Base-by-base conservation (phyloP, 2,888 invertebrate species). In the Caenorhabditis zanzibari region DNA sequence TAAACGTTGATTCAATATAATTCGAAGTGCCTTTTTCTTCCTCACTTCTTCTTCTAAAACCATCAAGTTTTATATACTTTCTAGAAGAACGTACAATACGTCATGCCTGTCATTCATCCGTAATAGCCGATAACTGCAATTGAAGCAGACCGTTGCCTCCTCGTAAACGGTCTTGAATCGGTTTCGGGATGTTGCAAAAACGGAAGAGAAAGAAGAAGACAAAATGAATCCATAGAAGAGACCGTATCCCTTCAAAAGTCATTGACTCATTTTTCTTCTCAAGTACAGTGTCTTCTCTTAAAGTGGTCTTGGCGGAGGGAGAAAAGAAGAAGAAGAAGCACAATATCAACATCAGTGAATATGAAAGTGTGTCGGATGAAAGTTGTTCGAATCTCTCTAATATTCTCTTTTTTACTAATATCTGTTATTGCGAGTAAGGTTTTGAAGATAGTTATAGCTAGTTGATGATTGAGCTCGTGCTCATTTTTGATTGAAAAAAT, bases 81-180 rank as follows among this genome's bases (percentile, higher is more conserved):
- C 47, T 35, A 7, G 35, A 32, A 63, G 47, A 54, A 35, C 54
- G 44, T 66, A 68, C 66, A 71, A 71, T 47, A 38, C 44, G 63
- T 54, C 32, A 52, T 19, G 28, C 35, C 75, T 75, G 75, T 68
- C 66, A 77, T 77, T 77, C 69, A 77, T 77, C 54, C 77, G 61
- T 77, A 77, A 77, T 77, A 77, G 77, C 54, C 71, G 71, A 22
- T 59, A 66, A 61, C 71, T 64, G 44, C 76, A 76, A 76, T 76
- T 76, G 76, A 76, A 76, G 68, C 68, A 61, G 56, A 58, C 52
- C 49, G 49, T 44, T 49, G 26, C 35, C 7, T 49, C 44, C 74
- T 66, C 69, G 63, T 71, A 77, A 77, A 77, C 77, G 77, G 77
- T 77, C 77, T 77, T 77, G 77, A 77, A 77, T 63, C 54, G 69